phyloP scores from a whole-genome alignment of 2,113 vertebrate genomes.

The Xyliphius kryptos region DNA sequence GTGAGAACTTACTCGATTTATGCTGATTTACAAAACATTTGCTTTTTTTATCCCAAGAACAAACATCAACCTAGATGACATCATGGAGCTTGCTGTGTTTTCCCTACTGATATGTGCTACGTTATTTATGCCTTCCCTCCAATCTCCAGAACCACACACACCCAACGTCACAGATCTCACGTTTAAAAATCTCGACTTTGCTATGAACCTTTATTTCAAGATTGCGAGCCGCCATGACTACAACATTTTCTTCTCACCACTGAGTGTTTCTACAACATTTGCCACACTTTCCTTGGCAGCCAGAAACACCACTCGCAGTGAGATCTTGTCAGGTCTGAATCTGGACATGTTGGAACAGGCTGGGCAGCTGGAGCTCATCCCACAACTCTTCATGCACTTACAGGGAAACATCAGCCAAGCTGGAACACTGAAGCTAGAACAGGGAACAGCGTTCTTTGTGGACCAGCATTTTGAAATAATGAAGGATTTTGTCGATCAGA shows the following conservation, averaged over 20 bases:
- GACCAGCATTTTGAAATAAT: constrained; percentile 58
- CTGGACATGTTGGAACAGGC: constrained; percentile 52
- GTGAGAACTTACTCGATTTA: too few relatives aligned
- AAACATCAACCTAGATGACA: too few relatives aligned
- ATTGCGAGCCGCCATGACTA: constrained; percentile 74
- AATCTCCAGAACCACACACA: constrained; percentile 24
- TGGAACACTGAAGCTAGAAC: constrained; percentile 60
- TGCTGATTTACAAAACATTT: too few relatives aligned
- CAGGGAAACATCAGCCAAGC: constrained; percentile 64
- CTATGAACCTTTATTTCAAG: constrained; percentile 80
- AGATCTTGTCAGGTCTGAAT: constrained; percentile 69
- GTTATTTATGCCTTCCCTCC: constrained; percentile 35
- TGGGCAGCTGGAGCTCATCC: constrained; percentile 52
- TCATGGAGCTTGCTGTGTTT: constrained; percentile 47
- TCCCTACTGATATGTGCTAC: constrained; percentile 43
- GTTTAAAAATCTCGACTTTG: constrained; percentile 73
- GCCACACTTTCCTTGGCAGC: constrained; percentile 66
- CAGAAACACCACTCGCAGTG: constrained; percentile 59
- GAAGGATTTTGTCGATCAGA: constrained; percentile 65
- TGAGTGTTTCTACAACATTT: constrained; percentile 73
- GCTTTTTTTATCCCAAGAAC: too few relatives aligned
- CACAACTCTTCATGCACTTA: constrained; percentile 69
- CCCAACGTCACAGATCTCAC: constrained; percentile 65
- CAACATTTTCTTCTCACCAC: constrained; percentile 81
- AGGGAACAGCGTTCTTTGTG: constrained; percentile 73